Evolutionary conservation across 2,888 invertebrate genomes (phyloP).

Genomic region (Cosmia pyralina): DNA sequence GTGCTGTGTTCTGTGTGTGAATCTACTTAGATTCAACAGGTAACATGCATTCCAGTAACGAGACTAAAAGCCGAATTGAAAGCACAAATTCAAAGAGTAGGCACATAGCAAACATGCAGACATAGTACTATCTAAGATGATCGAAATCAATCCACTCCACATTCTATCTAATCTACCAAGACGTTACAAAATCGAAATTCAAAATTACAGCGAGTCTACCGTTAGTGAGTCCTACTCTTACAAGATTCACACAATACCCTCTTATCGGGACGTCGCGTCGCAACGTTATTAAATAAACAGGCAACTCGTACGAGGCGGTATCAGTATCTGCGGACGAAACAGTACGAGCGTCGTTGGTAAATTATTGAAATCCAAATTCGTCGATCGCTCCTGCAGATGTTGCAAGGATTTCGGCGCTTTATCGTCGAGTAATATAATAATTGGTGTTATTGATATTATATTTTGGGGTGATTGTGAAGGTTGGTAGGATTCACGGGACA

Average conservation of each 20-base stretch:
- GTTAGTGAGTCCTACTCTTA: slow-evolving; percentile 65
- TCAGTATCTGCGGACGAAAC: slow-evolving; percentile 73
- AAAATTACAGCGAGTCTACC: slow-evolving; percentile 54
- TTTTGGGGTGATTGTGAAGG: slow-evolving; percentile 22
- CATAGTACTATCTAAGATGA: neutral
- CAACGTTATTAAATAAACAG: slow-evolving; percentile 88
- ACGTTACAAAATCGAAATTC: slow-evolving; percentile 21
- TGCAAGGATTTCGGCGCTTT: slow-evolving; percentile 60
- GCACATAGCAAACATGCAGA: neutral
- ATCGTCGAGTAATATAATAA: slow-evolving; percentile 34
- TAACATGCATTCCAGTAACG: neutral
- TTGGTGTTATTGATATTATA: slow-evolving; percentile 17
- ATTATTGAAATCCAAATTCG: slow-evolving; percentile 78
- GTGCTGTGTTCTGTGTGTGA: too few species aligned
- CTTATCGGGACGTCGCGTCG: slow-evolving; percentile 82
- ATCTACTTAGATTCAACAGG: neutral
- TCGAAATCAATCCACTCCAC: slow-evolving; percentile 18
- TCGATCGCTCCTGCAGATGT: slow-evolving; percentile 70
- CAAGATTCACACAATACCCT: slow-evolving; percentile 79
- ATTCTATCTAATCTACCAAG: slow-evolving; percentile 13
- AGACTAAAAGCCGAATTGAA: neutral
- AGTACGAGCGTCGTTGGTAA: slow-evolving; percentile 68
- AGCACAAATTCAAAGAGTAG: neutral
- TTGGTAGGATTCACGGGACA: neutral
- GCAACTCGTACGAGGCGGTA: slow-evolving; percentile 72